Evolutionary conservation across 2,888 invertebrate genomes (phyloP), one percentile per base, ranked within the genome.

Genomic region (Notocelia uddmanniana): DNA sequence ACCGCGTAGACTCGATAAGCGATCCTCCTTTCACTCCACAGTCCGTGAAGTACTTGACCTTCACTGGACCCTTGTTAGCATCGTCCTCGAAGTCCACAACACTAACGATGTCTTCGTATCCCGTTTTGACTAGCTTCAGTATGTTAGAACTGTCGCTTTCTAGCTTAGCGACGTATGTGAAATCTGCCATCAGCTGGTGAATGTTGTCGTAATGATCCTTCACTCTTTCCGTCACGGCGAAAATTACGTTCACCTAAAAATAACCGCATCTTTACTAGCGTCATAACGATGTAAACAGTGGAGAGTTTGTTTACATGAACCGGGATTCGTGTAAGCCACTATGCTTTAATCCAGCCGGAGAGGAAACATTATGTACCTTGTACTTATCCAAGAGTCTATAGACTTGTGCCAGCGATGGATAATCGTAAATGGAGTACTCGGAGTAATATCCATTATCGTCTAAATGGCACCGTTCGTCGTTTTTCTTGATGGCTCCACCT

Each of bases 71-170:
- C 5, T 93, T 92, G 19, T 94, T 93, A 71, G 96, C 95, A 74
- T 97, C 95, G 50, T 94, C 93, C 74, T 88, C 86, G 88, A 95
- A 90, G 95, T 90, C 84, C 1, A 95, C 85, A 89, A 95, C 76
- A 95, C 96, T 89, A 89, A 96, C 95, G 76, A 97, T 96, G 78
- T 96, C 95, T 90, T 96, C 95, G 82, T 98, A 98, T 77, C 98
- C 97, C 75, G 95, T 95, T 79, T 96, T 95, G 58, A 99, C 96
- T 64, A 98, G 94, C 74, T 97, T 95, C 67, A 98, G 94, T 71
- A 99, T 97, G 85, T 98, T 98, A 0, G 96, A 96, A 41, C 98
- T 98, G 90, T 98, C 97, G 50, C 95, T 95, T 76, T 96, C 96
- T 34, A 98, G 87, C 74, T 95, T 95, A 5, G 97, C 98, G 0